Percentiles rank a stretch among this genome's conserved stretches.
Evolutionary conservation across 2,888 invertebrate genomes (phyloP).

Genomic region (Spicauda simplicius): DNA sequence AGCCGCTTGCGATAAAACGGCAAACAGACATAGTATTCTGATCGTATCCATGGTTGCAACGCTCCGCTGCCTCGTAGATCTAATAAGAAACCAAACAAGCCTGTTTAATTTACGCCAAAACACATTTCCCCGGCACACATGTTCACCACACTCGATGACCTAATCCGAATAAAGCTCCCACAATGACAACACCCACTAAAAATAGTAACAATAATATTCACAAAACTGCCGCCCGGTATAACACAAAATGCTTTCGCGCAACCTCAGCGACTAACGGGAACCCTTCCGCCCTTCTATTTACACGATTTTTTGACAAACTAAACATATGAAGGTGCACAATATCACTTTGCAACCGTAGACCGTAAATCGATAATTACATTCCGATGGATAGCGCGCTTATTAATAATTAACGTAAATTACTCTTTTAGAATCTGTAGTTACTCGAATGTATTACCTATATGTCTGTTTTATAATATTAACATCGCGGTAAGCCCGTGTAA

Average conservation of each 20-base stretch:
- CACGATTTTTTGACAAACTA: slow-evolving; percentile 54
- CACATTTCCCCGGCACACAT: slow-evolving; percentile 79
- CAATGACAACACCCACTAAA: slow-evolving; percentile 86
- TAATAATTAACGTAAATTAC: slow-evolving; percentile 30
- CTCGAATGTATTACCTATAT: slow-evolving; percentile 65
- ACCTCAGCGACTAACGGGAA: slow-evolving; percentile 47
- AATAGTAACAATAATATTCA: slow-evolving; percentile 83
- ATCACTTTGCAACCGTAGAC: slow-evolving; percentile 62
- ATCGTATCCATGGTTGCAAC: slow-evolving; percentile 70
- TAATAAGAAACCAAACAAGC: slow-evolving; percentile 75
- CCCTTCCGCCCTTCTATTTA: slow-evolving; percentile 49
- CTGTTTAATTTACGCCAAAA: slow-evolving; percentile 63
- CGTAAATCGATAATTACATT: slow-evolving; percentile 75
- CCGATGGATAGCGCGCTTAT: slow-evolving; percentile 43
- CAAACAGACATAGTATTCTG: slow-evolving; percentile 69
- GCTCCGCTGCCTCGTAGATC: slow-evolving; percentile 68
- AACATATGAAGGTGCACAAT: slow-evolving; percentile 63
- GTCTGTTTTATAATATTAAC: slow-evolving; percentile 70
- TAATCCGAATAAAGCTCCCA: slow-evolving; percentile 78
- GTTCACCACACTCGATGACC: slow-evolving; percentile 80
- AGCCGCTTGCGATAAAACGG: slow-evolving; percentile 67
- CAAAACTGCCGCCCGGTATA: slow-evolving; percentile 57
- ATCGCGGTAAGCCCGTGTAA: slow-evolving; percentile 73
- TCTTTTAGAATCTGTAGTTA: slow-evolving; percentile 36
- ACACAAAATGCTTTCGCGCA: slow-evolving; percentile 57